Percentiles rank a stretch among this genome's conserved stretches.
Evolutionary conservation across 23 tunicate genomes (phyloP).

Genomic region (Ascidia mentula): DNA sequence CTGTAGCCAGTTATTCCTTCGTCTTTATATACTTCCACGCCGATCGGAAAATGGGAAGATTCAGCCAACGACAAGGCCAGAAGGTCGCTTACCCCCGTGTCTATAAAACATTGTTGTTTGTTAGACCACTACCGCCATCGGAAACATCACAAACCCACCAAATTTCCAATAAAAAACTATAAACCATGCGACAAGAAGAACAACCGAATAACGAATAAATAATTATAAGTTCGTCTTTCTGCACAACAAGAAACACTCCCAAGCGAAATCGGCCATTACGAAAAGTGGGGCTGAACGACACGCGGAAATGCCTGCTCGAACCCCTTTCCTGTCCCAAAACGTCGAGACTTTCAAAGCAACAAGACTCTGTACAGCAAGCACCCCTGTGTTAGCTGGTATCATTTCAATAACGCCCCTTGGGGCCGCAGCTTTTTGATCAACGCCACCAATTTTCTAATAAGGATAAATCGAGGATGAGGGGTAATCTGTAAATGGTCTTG

Average conservation of each 20-base stretch:
- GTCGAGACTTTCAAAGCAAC: not conserved
- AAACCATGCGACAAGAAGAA: not conserved
- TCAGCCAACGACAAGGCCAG: conserved; percentile 51
- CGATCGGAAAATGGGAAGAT: conserved; percentile 27
- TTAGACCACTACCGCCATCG: too few species aligned
- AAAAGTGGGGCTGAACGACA: not conserved
- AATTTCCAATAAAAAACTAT: too few species aligned
- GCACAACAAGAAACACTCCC: not conserved
- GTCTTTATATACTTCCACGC: conserved; percentile 69
- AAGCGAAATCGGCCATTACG: not conserved
- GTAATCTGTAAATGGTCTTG: too few species aligned
- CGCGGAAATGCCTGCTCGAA: not conserved
- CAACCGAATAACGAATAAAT: not conserved
- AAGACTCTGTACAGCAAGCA: not conserved
- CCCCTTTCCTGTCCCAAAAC: not conserved
- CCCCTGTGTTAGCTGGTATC: not conserved
- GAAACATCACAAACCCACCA: not conserved
- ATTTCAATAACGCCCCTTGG: not conserved
- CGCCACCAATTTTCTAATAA: too few species aligned
- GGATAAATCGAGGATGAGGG: too few species aligned
- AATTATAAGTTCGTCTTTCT: not conserved
- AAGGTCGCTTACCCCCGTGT: not conserved
- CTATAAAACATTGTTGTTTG: too few species aligned
- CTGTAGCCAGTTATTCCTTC: conserved; percentile 76
- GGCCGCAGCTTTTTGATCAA: not conserved